A percentile compares a stretch with the other conserved stretches of the same genome.
These are phyloP conservation scores for Spialia ferax DNA, from an alignment of 2,888 invertebrate species.

Conservation along the genomic window DNA sequence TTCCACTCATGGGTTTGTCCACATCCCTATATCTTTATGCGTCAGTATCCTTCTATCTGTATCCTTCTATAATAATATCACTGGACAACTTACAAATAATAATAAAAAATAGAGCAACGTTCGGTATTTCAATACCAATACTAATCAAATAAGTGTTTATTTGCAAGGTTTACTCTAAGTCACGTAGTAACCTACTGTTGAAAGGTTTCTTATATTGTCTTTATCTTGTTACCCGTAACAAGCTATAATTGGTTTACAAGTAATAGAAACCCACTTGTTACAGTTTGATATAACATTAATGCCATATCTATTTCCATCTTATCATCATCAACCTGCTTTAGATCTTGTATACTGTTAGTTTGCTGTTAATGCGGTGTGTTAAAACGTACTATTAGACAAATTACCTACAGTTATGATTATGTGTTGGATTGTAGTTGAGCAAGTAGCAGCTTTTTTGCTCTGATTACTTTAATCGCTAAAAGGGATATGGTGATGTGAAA, in stretches of 20 bases:
- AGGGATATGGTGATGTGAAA: not conserved
- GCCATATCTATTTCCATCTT: too few relatives aligned
- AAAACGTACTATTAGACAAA: not conserved
- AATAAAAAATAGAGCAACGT: too few relatives aligned
- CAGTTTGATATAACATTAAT: not conserved
- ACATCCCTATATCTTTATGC: too few relatives aligned
- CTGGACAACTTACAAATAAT: too few relatives aligned
- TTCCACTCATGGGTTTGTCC: too few relatives aligned
- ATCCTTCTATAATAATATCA: too few relatives aligned
- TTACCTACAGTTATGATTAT: not conserved
- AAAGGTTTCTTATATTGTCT: conserved; percentile 15
- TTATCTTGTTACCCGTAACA: conserved; percentile 16
- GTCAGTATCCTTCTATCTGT: too few relatives aligned
- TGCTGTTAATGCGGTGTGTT: not conserved
- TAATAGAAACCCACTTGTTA: not conserved
- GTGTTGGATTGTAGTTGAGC: not conserved
- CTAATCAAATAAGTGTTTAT: too few relatives aligned
- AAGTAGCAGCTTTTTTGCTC: not conserved
- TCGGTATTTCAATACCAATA: too few relatives aligned
- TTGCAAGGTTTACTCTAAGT: not conserved
- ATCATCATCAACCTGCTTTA: not conserved
- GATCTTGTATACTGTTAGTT: conserved; percentile 4
- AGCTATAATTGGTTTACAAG: conserved; percentile 22
- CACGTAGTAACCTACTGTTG: not conserved
- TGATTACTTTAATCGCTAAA: not conserved